Base-by-base conservation (phyloP, 2,113 vertebrate species). In the Anhinga rufa region DNA sequence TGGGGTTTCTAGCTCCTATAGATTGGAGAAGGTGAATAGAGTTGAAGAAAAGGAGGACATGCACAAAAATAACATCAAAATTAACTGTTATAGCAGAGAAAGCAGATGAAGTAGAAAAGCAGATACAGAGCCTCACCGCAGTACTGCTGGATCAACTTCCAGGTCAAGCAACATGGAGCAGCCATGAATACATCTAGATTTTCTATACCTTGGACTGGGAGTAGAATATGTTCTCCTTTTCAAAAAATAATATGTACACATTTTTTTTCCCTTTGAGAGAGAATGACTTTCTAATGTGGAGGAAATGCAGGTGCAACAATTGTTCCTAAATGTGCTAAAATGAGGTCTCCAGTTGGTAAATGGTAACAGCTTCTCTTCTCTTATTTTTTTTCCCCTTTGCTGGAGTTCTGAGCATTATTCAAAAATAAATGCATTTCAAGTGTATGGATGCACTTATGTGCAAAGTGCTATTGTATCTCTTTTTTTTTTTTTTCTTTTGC, bases 381-480 rank as follows among this genome's bases (percentile, higher is more conserved):
- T 75, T 70, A 46, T 68, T 91, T 86, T 91, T 86, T 66, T 69
- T 40, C 7, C 21, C 16, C 40, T 60, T 95, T 89, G 12, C 66
- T 90, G 18, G 8, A 85, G 32, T 46, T 83, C 69, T 70, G 52
- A 86, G 44, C 12, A 61, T 92, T 88, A 94, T 88, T 93, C 62
- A 93, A 58, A 93, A 75, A 62, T 77, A 80, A 92, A 96, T 90
- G 42, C n/a, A 84, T 88, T 91, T 96, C 78, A 92, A 90, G 57
- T 71, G 46, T 38, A 60, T 40, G 32, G 26, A 57, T 80, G 68
- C 52, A 88, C 84, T 96, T 95, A 88, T 6, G 48, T 84, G 71
- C 34, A 93, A 96, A 96, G 51, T 84, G 42, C 44, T 90, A 72
- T 65, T 65, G 36, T 44, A 83, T 75, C 40, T 89, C 17, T 51